phyloP scores from a whole-genome alignment of 1,140 invertebrate genomes.

The Cyclina sinensis region DNA sequence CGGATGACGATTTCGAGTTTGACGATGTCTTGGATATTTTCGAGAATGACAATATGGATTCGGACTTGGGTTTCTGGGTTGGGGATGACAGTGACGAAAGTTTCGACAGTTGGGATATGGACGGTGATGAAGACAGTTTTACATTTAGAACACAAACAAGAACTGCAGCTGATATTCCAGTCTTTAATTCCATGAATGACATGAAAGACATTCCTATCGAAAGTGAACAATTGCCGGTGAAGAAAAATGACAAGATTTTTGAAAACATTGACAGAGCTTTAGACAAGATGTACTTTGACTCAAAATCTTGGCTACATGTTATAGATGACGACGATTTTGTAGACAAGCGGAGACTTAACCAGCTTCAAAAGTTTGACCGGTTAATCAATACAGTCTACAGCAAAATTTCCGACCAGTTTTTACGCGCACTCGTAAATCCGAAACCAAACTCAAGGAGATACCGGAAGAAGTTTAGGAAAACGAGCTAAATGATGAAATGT shows the following conservation, averaged over 20 bases:
- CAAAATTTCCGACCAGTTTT: conserved; percentile 1
- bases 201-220: neutral
- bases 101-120: conserved; percentile 7
- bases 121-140: neutral
- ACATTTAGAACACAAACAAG: neutral
- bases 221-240: neutral
- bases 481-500: neutral
- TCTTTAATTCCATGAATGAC: neutral
- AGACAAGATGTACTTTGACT: conserved; percentile 32
- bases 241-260: neutral
- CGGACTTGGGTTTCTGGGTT: conserved; percentile 4
- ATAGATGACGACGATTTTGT: neutral
- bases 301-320: conserved; percentile 26
- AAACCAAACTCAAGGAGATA: neutral
- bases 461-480: neutral
- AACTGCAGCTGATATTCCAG: neutral
- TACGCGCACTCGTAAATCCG: neutral
- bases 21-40: neutral
- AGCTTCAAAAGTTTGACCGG: conserved; percentile 9
- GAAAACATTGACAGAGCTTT: neutral
- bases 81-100: neutral
- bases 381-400: neutral
- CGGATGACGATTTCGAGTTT: conserved; percentile 29
- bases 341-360: neutral
- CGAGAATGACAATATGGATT: neutral